Evolutionary conservation across 2,797 vertebrate species (phyloP), one percentile per base, ranked within the genome.

Genomic region (Limosa lapponica): DNA sequence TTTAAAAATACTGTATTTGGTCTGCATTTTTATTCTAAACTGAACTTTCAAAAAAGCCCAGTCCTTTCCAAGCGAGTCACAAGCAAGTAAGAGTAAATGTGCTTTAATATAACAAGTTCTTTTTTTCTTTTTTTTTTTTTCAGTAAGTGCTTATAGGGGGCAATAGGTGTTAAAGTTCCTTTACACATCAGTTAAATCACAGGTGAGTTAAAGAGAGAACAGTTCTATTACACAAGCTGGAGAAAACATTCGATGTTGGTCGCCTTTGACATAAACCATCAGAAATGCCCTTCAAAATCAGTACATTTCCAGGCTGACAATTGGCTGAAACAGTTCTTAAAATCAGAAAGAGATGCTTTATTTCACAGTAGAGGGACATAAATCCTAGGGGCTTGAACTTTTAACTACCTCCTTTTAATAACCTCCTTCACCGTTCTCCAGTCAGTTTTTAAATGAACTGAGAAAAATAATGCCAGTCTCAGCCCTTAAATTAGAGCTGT

Each of bases 391-490:
- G 54, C 62, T 67, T 95, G 91, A 96, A 95, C 73, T 96, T 97
- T 94, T 92, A 96, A 96, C 84, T 95, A 72, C 72, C 62, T 93
- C 19, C 49, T 93, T 97, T 97, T 95, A 98, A 95, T 92, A 94
- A 85, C 46, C 48, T 94, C 48, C 77, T 96, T 90, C 90, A 78
- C 37, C 83, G 20, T 92, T 96, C 70, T 95, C 72, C 75, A 90
- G 67, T 86, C 87, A 51, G 34, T 25, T 96, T 95, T 96, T 89
- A 96, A 95, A 91, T 78, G 58, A 95, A n/a, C 58, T 51, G n/a
- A 95, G 48, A 72, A 66, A 92, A 95, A 90, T 91, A 93, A 96
- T 95, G 83, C 34, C 82, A 86, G 16, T 15, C 59, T 93, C 52
- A 89, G 70, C 55, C 84, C 32, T 93, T 96, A 97, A 96, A 91